Base-by-base conservation (phyloP, 2,888 invertebrate genomes). In the Erebia aethiops region DNA sequence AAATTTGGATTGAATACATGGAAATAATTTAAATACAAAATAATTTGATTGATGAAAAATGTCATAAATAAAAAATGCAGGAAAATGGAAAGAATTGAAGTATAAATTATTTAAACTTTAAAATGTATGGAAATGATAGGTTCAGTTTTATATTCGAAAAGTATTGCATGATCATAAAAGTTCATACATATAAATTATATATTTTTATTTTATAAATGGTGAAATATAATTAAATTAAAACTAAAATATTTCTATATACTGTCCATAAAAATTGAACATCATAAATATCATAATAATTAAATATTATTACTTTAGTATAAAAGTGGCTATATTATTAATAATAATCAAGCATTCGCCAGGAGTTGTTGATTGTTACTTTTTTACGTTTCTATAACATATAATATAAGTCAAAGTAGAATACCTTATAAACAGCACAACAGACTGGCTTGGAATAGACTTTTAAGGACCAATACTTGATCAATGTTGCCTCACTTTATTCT, bases 91-190 rank as follows among this genome's bases (percentile, higher is more conserved):
- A 83, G 83, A 83, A 84, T 73, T 80, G 80, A 81, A 81, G 77
- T 26, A 3, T 35, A 7, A 35, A 35, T 35, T 35, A 35, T 35
- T 35, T 7, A 77, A 61, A 80, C 80, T 43, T 43, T 79, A 70
- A 76, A 75, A 74, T 72, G 65, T 79, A 77, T 76, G 74, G 72
- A 80, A 74, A 81, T 84, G 84, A 86, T 77, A 78, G 74, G 60
- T 82, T 85, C 87, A 87, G 87, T 87, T 89, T 87, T 86, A 80
- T 85, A 84, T 83, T 82, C 80, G 81, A 80, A 64, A 79, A 81
- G 80, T 80, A 82, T 78, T 77, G 82, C 83, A 83, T 83, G 82
- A 81, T 83, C 82, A 79, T 75, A 79, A 79, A 80, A 56, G 52
- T 70, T 60, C 80, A 67, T 69, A 57, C 78, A 13, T 21, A 18